A percentile compares a stretch with the other conserved stretches of the same genome.
Conservation (phyloP, 2,888 invertebrate genomes). For the Seladonia tumulorum region DNA sequence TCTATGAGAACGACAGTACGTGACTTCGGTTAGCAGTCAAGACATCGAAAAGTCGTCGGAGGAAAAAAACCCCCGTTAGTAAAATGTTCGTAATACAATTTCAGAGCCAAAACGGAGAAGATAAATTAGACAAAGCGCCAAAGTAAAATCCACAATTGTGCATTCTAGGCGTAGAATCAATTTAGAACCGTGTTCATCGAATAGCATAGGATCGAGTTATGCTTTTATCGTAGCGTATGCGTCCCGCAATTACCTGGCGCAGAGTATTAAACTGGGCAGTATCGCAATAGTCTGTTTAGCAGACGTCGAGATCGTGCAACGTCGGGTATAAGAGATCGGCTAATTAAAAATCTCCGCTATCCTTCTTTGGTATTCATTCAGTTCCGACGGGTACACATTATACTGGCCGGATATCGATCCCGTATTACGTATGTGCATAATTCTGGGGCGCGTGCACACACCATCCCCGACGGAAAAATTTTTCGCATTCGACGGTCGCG, state of each 20-base stretch:
- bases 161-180: background rate
- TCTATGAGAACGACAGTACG: background rate
- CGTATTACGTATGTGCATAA: conserved; percentile 62
- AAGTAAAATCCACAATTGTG: background rate
- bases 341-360: conserved; percentile 59
- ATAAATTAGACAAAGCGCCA: background rate
- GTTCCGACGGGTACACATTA: conserved; percentile 50
- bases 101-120: background rate
- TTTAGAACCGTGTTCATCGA: background rate
- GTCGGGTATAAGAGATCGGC: conserved; percentile 20
- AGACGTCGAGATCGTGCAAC: background rate
- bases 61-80: too few species aligned
- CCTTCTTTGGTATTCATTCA: conserved; percentile 60
- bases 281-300: background rate
- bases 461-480: conserved; percentile 1
- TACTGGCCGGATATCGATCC: conserved; percentile 50
- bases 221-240: background rate
- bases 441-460: conserved; percentile 30
- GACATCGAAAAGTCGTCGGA: background rate
- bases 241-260: background rate
- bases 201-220: background rate
- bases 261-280: background rate
- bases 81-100: background rate
- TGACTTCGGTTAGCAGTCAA: background rate
- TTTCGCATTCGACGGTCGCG: conserved; percentile 12